A percentile compares a stretch with the other conserved stretches of the same genome.
Evolutionary conservation across 2,888 invertebrate species (phyloP).

Genomic region (Drosophila kokeensis): DNA sequence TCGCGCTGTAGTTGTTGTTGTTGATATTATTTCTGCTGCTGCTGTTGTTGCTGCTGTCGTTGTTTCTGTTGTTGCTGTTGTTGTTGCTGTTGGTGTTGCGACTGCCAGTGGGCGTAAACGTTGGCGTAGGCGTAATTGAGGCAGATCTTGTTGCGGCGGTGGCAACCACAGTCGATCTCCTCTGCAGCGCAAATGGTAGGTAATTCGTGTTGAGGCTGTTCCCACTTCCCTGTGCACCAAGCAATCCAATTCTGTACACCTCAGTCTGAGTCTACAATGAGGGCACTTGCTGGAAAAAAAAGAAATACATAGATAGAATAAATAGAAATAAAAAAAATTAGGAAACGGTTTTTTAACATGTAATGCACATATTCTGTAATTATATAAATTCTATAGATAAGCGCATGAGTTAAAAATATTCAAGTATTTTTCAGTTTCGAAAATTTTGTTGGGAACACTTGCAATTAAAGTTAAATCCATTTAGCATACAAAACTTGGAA

Average conservation of each 20-base stretch:
- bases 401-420: not conserved
- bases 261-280: conserved; percentile 33
- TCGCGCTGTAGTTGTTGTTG: conserved; percentile 6
- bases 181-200: conserved; percentile 74
- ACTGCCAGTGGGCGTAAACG: conserved; percentile 28
- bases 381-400: conserved; percentile 9
- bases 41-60: not conserved
- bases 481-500: too few relatives aligned
- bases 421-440: not conserved
- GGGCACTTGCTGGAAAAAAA: conserved; percentile 31
- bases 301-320: conserved; percentile 1
- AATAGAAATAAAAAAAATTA: conserved; percentile 9
- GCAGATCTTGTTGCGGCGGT: conserved; percentile 69
- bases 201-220: conserved; percentile 83
- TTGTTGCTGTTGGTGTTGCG: conserved; percentile 16
- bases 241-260: conserved; percentile 25
- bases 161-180: conserved; percentile 83
- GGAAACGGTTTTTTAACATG: conserved; percentile 25
- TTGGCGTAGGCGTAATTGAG: conserved; percentile 45
- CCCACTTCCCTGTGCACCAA: conserved; percentile 39
- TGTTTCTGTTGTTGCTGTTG: conserved; percentile 23
- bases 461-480: not conserved
- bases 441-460: not conserved
- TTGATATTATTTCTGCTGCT: conserved; percentile 11
- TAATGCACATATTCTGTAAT: conserved; percentile 34